Percentiles rank a stretch among this genome's conserved stretches.
Conservation (phyloP, 1,140 invertebrate species). For the Heliconius hermathena region DNA sequence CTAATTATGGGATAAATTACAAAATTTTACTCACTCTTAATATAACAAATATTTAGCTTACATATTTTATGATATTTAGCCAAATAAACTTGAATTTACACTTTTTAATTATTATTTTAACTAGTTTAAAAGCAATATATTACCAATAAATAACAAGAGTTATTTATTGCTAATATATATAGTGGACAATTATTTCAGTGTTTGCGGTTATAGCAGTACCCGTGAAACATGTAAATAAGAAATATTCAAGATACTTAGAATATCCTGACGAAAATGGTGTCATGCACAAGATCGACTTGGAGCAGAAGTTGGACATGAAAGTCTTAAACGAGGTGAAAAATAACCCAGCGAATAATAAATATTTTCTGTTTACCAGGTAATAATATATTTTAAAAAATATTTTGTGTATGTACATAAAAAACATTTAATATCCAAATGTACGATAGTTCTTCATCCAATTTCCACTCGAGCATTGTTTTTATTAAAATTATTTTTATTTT, state of each 20-base stretch:
- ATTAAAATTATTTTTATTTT: too few species aligned
- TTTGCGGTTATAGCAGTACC: constrained; percentile 18
- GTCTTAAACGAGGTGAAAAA: constrained; percentile 46
- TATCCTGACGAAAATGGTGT: constrained; percentile 56
- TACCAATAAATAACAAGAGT: too few species aligned
- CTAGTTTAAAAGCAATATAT: too few species aligned
- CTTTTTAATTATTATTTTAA: too few species aligned
- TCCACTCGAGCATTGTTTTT: too few species aligned
- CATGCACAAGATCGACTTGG: constrained; percentile 56
- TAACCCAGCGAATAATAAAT: constrained; percentile 56
- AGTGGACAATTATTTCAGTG: constrained; percentile 17
- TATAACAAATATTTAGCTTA: too few species aligned
- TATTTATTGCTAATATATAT: background rate
- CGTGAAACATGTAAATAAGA: constrained; percentile 11
- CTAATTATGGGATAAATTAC: background rate
- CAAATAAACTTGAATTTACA: too few species aligned
- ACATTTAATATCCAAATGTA: too few species aligned
- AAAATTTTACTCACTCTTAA: background rate
- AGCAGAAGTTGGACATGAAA: constrained; percentile 49
- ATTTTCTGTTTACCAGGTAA: constrained; percentile 65
- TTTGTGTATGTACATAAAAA: too few species aligned
- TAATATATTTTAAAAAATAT: too few species aligned
- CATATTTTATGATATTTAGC: too few species aligned
- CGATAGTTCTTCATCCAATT: too few species aligned
- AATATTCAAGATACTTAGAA: constrained; percentile 52